Conservation (phyloP, 2,113 vertebrate genomes). For the Aplodontia rufa region DNA sequence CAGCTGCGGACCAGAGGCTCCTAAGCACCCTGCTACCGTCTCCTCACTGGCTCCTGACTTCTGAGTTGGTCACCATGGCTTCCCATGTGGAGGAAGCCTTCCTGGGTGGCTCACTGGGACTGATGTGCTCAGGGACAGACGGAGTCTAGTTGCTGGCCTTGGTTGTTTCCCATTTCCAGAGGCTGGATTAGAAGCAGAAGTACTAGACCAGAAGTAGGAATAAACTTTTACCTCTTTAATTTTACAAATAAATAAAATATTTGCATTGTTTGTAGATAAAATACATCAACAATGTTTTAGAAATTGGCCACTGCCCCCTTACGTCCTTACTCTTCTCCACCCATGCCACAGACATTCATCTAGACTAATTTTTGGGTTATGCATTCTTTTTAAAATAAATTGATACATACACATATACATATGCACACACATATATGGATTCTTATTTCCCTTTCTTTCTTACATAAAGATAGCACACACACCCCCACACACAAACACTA, state of each 20-base stretch:
- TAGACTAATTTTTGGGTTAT: background rate
- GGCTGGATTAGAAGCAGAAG: background rate
- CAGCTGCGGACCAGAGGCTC: no score
- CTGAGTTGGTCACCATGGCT: no score
- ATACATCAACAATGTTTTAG: background rate
- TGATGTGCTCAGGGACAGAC: no score
- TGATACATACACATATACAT: no score
- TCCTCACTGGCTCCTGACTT: no score
- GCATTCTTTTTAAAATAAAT: background rate
- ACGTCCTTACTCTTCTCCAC: background rate
- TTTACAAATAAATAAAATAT: background rate
- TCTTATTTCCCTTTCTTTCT: background rate
- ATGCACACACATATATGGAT: background rate
- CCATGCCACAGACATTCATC: background rate
- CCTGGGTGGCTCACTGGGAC: background rate
- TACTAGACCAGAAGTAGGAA: background rate
- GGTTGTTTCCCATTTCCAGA: no score
- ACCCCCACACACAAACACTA: background rate
- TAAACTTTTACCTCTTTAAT: background rate
- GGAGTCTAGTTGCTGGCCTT: no score
- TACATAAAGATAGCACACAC: background rate
- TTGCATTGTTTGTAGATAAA: background rate
- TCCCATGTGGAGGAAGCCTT: no score
- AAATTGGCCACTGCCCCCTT: background rate
- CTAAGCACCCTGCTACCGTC: background rate